Conservation (phyloP, 2,797 vertebrate species). For the Merluccius polli region DNA sequence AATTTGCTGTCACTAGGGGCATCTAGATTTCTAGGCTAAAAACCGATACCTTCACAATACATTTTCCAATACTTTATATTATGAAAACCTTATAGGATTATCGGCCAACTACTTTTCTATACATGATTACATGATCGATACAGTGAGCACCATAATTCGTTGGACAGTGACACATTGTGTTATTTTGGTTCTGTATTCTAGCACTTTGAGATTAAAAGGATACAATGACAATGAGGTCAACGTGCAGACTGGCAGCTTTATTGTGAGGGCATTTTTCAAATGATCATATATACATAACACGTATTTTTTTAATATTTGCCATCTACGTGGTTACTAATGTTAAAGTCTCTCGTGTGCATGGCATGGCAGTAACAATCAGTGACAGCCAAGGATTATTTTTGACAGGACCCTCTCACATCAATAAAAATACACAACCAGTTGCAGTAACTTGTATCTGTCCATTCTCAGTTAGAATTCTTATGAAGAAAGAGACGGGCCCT, state of each 20-base stretch:
- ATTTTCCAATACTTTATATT: neutral
- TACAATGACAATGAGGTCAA: neutral
- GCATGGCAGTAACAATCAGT: too few relatives aligned
- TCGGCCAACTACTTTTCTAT: slow-evolving; percentile 3
- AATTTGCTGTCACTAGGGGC: too few relatives aligned
- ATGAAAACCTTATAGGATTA: too few relatives aligned
- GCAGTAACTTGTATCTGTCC: neutral
- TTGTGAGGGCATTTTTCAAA: too few relatives aligned
- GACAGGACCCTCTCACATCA: neutral
- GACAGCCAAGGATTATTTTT: too few relatives aligned
- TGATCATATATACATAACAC: too few relatives aligned
- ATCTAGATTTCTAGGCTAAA: too few relatives aligned
- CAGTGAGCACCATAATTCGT: neutral
- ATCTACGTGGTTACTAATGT: too few relatives aligned
- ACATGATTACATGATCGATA: neutral
- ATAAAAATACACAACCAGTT: neutral
- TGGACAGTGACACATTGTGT: neutral
- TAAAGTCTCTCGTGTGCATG: too few relatives aligned
- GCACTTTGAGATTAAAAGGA: too few relatives aligned
- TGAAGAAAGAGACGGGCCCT: neutral
- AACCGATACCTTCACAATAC: too few relatives aligned
- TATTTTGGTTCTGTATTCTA: neutral
- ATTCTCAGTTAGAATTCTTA: neutral
- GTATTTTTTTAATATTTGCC: neutral
- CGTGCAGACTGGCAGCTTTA: neutral